Evolutionary conservation across 2,113 vertebrate species (phyloP).

Genomic region (Gambusia affinis): DNA sequence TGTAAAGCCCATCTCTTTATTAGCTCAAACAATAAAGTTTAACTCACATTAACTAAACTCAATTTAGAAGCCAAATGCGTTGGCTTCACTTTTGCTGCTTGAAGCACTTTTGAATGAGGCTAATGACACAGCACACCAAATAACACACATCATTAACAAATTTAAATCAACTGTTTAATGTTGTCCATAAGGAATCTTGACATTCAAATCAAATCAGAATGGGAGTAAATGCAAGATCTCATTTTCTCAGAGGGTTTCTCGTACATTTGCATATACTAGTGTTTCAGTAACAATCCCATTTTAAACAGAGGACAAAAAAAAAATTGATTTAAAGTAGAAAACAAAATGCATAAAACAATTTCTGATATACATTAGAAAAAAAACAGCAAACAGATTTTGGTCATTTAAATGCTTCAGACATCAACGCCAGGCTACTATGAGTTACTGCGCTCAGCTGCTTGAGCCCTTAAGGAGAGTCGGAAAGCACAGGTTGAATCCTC

Average conservation of each 20-base stretch:
- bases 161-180: constrained; percentile 98
- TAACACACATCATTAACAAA: constrained; percentile 74
- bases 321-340: constrained; percentile 56
- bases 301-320: constrained; percentile 74
- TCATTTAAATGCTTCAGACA: constrained; percentile 75
- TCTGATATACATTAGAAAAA: constrained; percentile 52
- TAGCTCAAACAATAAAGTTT: constrained; percentile 20
- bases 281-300: constrained; percentile 86
- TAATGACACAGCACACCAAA: constrained; percentile 67
- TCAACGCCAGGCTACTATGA: constrained; percentile 63
- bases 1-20: constrained; percentile 1
- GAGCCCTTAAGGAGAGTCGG: constrained; percentile 32
- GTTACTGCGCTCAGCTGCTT: constrained; percentile 53
- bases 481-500: constrained; percentile 41
- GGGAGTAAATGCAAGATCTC: constrained; percentile 78
- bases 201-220: constrained; percentile 87
- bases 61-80: constrained; percentile 46
- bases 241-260: constrained; percentile 82
- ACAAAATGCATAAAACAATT: constrained; percentile 53
- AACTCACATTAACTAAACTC: constrained; percentile 35
- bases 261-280: constrained; percentile 89
- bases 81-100: constrained; percentile 64
- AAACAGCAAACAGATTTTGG: constrained; percentile 79
- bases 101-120: constrained; percentile 66
- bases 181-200: constrained; percentile 92